Evolutionary conservation across 1,140 invertebrate genomes (phyloP), one percentile per base, ranked within the genome.

Genomic region (Cyclina sinensis): DNA sequence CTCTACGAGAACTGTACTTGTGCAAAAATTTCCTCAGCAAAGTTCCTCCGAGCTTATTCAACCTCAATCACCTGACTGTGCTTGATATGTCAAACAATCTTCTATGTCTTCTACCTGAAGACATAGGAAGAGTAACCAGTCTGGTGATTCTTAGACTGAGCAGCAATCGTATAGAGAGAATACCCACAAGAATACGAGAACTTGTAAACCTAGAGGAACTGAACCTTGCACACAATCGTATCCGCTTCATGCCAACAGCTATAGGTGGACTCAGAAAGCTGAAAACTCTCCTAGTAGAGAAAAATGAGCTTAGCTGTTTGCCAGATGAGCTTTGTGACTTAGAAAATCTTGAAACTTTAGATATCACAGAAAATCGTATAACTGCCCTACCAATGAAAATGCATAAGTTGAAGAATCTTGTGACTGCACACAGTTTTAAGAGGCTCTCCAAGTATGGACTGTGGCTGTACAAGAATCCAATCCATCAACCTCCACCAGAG

Each of bases 381-480:
- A 89, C 89, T 43, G 62, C 82, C 27, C 89, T 95, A 57, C 95
- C 95, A 21, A 91, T 95, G 90, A 91, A 91, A 32, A 82, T 95
- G 73, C 92, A 93, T 78, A 89, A 92, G 12, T 87, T 95, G 87
- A 90, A 89, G 37, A 93, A 92, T 11, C 76, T 96, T 1, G 92
- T 89, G 16, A 89, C 79, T 27, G 94, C 94, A 18, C 95, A 96
- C 76, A 92, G 90, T 14, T 96, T 94, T 74, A 85, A 91, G 35
- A 93, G 94, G 70, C 90, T 95, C 2, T 76, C 91, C 11, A 95
- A 95, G 89, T 82, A 90, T 88, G 95, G 95, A 11, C 86, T 96
- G 37, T 95, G 95, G 95, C 86, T 96, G 32, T 94, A 95, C 87
- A 93, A 94, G 54, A 96, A 96, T 81, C 95, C 95, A 16, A 78